Conservation (phyloP, 1,140 invertebrate genomes). For the Helicoverpa armigera region DNA sequence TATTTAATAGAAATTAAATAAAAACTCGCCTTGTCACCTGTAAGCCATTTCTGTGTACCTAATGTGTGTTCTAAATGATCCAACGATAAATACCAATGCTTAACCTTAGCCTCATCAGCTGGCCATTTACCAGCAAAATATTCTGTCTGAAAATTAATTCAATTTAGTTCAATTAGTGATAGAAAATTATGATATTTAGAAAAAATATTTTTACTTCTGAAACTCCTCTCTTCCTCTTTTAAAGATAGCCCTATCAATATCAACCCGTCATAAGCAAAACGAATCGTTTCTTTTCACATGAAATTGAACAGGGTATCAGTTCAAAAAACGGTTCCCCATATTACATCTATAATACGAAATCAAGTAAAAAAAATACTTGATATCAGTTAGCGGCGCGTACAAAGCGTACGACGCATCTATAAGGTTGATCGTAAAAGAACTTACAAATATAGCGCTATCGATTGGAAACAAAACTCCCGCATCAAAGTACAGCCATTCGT, state of each 20-base stretch:
- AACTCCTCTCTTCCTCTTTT: too few species aligned
- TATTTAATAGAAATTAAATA: too few species aligned
- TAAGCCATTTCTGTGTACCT: conserved; percentile 61
- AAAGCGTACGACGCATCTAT: background rate
- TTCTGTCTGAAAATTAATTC: conserved; percentile 63
- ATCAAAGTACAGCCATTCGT: conserved; percentile 75
- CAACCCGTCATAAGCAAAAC: too few species aligned
- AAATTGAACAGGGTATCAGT: too few species aligned
- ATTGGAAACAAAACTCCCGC: conserved; percentile 71
- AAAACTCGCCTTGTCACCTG: conserved; percentile 65
- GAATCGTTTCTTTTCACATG: too few species aligned
- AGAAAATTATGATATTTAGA: too few species aligned
- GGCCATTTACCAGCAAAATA: conserved; percentile 70
- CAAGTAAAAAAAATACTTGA: background rate
- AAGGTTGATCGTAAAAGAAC: conserved; percentile 31
- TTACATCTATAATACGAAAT: too few species aligned
- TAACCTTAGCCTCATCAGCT: conserved; percentile 54
- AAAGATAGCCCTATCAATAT: too few species aligned
- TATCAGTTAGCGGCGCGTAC: background rate
- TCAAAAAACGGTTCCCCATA: too few species aligned
- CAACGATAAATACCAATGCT: conserved; percentile 64
- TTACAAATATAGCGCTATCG: conserved; percentile 73
- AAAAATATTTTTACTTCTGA: too few species aligned
- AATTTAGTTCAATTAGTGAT: background rate
- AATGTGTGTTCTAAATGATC: conserved; percentile 68